Base-by-base conservation (phyloP, 2,888 invertebrate species). In the Lathronympha strigana region DNA sequence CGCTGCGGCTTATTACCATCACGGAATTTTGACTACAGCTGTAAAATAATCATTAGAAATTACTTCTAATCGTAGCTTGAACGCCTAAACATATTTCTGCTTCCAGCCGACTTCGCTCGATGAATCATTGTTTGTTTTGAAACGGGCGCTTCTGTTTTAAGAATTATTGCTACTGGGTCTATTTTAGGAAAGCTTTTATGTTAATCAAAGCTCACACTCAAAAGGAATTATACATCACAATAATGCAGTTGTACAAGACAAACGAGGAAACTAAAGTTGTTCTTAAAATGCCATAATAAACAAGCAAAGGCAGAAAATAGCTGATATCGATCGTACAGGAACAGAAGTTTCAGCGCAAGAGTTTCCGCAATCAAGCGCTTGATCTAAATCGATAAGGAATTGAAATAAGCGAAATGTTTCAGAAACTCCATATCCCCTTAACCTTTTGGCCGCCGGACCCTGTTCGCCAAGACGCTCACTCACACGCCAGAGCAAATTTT, bases 341-440 rank as follows among this genome's bases (percentile, higher is more conserved):
- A 83, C 82, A 82, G 77, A 72, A 80, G 83, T 82, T 82, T 79
- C 74, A 76, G 75, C 70, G 72, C 70, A 70, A 70, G 74, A 74
- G 76, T 76, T 75, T 72, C 71, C 72, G 71, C 74, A 83, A 87
- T 87, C 87, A 77, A 75, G 74, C 73, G 73, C 75, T 72, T 71
- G 72, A 88, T 89, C 88, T 87, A 84, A 88, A 88, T 89, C 87
- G 85, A 83, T 88, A n/a, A n/a, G n/a, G n/a, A n/a, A n/a, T 82
- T 80, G 81, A 82, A 83, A 81, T 78, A 80, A 84, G 79, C 79
- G 75, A 81, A 82, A 80, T 81, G 76, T 73, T 74, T 76, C 76
- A 77, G 83, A 63, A 57, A 73, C 74, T 79, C 68, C 70, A 64
- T 73, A 77, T 79, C 77, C 76, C 76, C 71, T 79, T 76, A n/a